Evolutionary conservation across 2,797 vertebrate species (phyloP).

Genomic region (Synanceia verrucosa): DNA sequence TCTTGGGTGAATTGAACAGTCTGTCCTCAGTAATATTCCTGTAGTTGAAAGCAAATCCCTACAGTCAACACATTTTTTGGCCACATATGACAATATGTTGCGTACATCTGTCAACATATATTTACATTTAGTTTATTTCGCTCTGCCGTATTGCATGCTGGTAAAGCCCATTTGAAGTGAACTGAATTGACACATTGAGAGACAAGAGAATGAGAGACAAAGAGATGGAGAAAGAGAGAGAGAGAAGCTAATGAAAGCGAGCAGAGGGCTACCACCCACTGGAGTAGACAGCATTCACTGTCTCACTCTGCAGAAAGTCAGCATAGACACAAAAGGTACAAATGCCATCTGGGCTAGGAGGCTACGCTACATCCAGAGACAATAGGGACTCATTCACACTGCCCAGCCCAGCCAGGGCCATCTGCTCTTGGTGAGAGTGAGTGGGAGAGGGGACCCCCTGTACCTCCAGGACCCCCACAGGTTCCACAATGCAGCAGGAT

Average conservation of each 20-base stretch:
- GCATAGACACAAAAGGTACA: constrained; percentile 78
- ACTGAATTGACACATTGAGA: constrained; percentile 39
- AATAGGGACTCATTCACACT: constrained; percentile 74
- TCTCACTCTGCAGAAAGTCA: constrained; percentile 69
- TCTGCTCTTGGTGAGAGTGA: constrained; percentile 77
- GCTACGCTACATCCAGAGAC: constrained; percentile 78
- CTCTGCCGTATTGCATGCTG: constrained; percentile 13
- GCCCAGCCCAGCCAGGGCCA: constrained; percentile 71
- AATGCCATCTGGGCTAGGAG: constrained; percentile 82
- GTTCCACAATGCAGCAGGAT: constrained; percentile 25
- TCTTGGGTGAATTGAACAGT: background rate
- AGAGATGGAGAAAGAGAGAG: constrained; percentile 27
- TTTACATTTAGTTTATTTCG: constrained; percentile 29
- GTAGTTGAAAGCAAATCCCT: background rate
- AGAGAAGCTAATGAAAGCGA: constrained; percentile 58
- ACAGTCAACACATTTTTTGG: background rate
- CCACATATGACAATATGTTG: background rate
- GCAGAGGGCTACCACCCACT: constrained; percentile 71
- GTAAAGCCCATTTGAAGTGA: constrained; percentile 25
- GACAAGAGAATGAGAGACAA: constrained; percentile 48
- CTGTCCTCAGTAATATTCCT: background rate
- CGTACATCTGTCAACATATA: background rate
- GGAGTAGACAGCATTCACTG: constrained; percentile 71
- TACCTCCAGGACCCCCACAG: constrained; percentile 58
- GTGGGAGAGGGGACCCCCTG: constrained; percentile 70